phyloP scores from a whole-genome alignment of 2,113 vertebrate species.

The Alexandromys fortis region DNA sequence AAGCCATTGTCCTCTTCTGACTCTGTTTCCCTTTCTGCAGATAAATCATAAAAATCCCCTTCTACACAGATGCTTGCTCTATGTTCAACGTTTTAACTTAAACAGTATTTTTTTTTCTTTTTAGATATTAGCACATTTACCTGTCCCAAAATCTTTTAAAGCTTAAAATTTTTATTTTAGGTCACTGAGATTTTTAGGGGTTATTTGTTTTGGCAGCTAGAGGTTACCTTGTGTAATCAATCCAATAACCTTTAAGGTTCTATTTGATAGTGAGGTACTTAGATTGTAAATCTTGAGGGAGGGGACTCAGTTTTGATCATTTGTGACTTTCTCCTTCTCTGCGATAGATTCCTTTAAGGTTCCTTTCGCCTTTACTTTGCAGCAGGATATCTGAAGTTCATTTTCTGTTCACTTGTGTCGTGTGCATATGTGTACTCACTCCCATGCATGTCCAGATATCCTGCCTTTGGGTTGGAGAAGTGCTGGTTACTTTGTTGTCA shows the following conservation, averaged over 20 bases:
- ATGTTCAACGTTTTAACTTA: background rate
- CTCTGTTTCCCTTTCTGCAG: conserved; percentile 28
- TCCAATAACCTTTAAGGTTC: background rate
- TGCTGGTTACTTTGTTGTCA: background rate
- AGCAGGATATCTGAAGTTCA: background rate
- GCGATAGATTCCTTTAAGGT: background rate
- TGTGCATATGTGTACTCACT: background rate
- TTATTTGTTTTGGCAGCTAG: conserved; percentile 19
- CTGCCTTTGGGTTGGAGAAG: background rate
- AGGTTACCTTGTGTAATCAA: background rate
- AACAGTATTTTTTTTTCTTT: background rate
- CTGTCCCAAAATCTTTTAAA: background rate
- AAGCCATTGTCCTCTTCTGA: background rate
- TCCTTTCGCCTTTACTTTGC: background rate
- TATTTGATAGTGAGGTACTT: background rate
- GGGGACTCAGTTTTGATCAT: background rate
- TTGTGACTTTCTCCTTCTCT: background rate
- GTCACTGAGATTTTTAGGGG: background rate
- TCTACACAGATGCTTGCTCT: background rate
- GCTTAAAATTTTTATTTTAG: background rate
- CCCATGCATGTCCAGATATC: background rate
- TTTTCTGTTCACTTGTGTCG: background rate
- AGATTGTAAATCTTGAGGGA: background rate
- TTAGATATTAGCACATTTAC: background rate
- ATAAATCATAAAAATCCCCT: background rate